Evolutionary conservation across 2,797 vertebrate species (phyloP).

Genomic region (Silurus aristotelis): DNA sequence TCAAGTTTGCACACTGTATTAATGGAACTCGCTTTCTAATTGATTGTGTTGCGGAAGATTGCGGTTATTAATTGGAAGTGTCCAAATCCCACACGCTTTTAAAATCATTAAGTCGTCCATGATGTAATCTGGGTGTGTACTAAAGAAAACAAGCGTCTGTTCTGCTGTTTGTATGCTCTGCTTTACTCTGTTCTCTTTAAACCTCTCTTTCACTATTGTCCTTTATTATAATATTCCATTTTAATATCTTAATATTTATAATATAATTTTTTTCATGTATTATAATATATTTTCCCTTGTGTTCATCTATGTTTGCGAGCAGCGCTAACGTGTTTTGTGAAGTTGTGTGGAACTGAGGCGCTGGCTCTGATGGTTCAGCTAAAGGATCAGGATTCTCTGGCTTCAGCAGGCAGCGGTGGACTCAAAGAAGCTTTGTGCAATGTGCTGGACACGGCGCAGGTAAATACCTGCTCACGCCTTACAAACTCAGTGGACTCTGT

Average conservation of each 20-base stretch:
- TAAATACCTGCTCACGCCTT: conserved; percentile 51
- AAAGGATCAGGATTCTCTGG: conserved; percentile 70
- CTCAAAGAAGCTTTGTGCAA: conserved; percentile 73
- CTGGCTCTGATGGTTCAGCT: conserved; percentile 79
- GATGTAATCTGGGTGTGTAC: not conserved
- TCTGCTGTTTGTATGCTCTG: not conserved
- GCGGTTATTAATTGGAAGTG: not conserved
- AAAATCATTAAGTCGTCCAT: not conserved
- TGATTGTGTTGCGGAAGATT: not conserved
- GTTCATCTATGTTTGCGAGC: conserved; percentile 20
- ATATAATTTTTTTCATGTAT: not conserved
- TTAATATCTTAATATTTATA: conserved; percentile 24
- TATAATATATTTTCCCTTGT: not conserved
- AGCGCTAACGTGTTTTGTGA: conserved; percentile 86
- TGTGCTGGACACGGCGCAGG: conserved; percentile 81
- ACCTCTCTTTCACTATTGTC: not conserved
- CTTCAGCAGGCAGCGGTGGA: conserved; percentile 60
- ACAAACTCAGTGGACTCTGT: not conserved
- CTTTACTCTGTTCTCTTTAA: not conserved
- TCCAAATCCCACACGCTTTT: not conserved
- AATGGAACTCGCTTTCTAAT: not conserved
- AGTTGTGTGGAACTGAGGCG: conserved; percentile 80
- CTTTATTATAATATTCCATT: not conserved
- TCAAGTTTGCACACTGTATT: not conserved
- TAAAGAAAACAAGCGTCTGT: conserved; percentile 19